Conservation (phyloP, 2,797 vertebrate species). For the Silurus aristotelis region DNA sequence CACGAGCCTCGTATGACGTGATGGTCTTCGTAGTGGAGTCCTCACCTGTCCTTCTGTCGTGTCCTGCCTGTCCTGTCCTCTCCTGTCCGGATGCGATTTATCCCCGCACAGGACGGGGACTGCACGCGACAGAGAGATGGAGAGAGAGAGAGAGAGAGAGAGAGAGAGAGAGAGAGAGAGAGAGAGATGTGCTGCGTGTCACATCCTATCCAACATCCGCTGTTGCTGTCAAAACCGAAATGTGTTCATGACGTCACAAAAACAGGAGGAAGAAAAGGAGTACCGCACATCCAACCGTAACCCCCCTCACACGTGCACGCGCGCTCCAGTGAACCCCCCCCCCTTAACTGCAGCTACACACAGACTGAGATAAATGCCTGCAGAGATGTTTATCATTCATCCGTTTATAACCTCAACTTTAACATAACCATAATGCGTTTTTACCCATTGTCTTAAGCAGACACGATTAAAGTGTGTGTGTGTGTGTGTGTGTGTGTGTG, state of each 20-base stretch:
- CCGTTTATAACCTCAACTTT: not conserved
- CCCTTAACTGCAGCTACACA: not conserved
- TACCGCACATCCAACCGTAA: not conserved
- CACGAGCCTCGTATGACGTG: not conserved
- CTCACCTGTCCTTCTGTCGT: slow-evolving; percentile 1
- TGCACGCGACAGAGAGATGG: not conserved
- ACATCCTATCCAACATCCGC: not conserved
- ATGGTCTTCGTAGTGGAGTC: not conserved
- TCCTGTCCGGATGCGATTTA: slow-evolving; percentile 17
- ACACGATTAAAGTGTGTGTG: not conserved
- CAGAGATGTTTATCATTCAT: not conserved
- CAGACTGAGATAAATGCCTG: not conserved
- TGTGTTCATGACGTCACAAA: slow-evolving; percentile 16
- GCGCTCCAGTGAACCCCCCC: not conserved
- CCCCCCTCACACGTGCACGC: not conserved
- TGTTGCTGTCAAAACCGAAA: not conserved
- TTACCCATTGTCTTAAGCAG: too few species aligned
- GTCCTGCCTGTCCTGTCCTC: not conserved
- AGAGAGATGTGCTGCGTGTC: not conserved
- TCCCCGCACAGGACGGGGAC: slow-evolving; percentile 14
- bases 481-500: too few species aligned
- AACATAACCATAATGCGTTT: too few species aligned
- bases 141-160: not conserved
- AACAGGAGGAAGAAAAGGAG: too few species aligned
- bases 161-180: not conserved